Conservation (phyloP, 2,113 vertebrate species). For the Dicaeum eximium region DNA sequence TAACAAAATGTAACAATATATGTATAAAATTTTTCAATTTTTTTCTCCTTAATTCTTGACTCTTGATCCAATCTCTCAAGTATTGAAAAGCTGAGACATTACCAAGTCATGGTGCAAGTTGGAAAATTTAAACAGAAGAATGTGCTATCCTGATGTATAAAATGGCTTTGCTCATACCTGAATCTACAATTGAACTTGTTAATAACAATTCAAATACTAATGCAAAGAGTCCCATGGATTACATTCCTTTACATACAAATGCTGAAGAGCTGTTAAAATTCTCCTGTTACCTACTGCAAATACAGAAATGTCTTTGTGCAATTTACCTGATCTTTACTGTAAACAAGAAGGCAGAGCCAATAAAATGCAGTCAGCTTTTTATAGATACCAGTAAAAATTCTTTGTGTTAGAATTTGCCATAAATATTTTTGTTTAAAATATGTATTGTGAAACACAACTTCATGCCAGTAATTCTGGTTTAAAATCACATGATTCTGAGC, state of each 20-base stretch:
- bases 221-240: background rate
- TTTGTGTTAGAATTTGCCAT: background rate
- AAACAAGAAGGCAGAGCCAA: background rate
- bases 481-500: background rate
- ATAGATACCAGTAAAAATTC: background rate
- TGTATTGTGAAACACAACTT: rapidly evolving
- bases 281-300: background rate
- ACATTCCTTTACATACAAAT: background rate
- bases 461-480: background rate
- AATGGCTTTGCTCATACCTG: background rate
- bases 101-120: background rate
- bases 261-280: background rate
- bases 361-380: background rate
- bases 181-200: background rate
- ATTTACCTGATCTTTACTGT: background rate
- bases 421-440: background rate
- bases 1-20: background rate
- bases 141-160: background rate
- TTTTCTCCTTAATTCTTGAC: background rate
- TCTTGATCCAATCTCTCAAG: background rate
- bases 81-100: background rate
- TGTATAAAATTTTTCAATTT: background rate
- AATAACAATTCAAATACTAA: background rate
- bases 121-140: background rate
- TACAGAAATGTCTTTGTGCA: background rate